phyloP scores from a whole-genome alignment of 2,113 vertebrate species.

The human region DNA sequence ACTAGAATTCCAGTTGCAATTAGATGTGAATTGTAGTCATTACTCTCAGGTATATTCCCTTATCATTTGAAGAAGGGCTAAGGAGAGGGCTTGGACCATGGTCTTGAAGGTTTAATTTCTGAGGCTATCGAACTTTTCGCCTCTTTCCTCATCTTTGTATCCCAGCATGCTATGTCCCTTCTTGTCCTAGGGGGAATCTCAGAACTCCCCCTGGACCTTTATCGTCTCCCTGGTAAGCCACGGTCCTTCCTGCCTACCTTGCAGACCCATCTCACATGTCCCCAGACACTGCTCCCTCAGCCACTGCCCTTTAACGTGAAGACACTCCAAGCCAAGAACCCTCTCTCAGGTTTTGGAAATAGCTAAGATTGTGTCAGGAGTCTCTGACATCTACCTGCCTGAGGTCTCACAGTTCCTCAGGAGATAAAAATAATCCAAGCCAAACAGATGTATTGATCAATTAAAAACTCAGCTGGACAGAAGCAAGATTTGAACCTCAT shows the following conservation, averaged over 20 bases:
- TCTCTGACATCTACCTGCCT: neutral
- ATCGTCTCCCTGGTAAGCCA: neutral
- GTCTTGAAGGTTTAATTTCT: constrained; percentile 58
- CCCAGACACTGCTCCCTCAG: neutral
- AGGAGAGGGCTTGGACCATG: constrained; percentile 8
- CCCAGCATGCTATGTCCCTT: constrained; percentile 1
- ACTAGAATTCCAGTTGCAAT: constrained; percentile 66
- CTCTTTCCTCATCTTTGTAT: constrained; percentile 37
- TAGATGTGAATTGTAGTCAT: neutral
- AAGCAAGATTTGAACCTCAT: neutral
- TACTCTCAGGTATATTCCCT: neutral
- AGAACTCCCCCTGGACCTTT: neutral
- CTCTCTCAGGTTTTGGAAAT: accelerated
- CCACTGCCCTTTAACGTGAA: neutral
- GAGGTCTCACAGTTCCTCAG: constrained; percentile 26
- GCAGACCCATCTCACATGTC: neutral
- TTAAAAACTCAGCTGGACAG: neutral
- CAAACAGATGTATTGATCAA: neutral
- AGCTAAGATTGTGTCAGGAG: neutral
- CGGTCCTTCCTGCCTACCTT: constrained; percentile 9
- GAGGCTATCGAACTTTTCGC: neutral
- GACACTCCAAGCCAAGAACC: neutral
- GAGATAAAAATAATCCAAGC: constrained; percentile 2
- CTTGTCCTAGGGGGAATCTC: neutral
- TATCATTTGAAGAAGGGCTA: neutral